phyloP scores from a whole-genome alignment of 2,113 vertebrate species.

The Antechinus stuartii region DNA sequence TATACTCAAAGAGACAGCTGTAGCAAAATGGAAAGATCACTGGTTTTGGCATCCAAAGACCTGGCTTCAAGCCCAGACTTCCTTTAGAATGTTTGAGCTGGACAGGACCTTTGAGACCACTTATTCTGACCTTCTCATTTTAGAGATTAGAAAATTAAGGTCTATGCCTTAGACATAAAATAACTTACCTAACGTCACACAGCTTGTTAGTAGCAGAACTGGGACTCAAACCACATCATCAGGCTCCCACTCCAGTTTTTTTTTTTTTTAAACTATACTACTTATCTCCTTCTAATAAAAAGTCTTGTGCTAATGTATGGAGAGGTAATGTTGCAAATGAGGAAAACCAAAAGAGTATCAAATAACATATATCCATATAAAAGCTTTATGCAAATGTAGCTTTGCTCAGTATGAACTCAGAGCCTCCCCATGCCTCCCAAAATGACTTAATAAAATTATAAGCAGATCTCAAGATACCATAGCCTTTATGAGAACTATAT shows the following conservation, averaged over 20 bases:
- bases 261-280: not conserved
- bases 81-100: not conserved
- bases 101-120: not conserved
- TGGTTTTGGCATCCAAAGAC: not conserved
- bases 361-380: not conserved
- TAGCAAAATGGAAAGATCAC: not conserved
- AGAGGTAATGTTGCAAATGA: not conserved
- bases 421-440: not conserved
- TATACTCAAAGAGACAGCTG: slow-evolving; percentile 33
- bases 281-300: not conserved
- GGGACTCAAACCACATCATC: not conserved
- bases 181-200: not conserved
- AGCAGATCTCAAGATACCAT: not conserved
- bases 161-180: not conserved
- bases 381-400: not conserved
- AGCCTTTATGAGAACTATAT: not conserved
- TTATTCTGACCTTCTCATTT: not conserved
- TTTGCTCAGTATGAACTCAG: not conserved
- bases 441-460: not conserved
- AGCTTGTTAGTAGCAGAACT: not conserved
- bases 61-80: not conserved
- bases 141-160: not conserved
- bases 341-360: not conserved
- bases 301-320: not conserved
- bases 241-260: not conserved